Conservation (phyloP, 1,140 invertebrate genomes). For the Apis dorsata region DNA sequence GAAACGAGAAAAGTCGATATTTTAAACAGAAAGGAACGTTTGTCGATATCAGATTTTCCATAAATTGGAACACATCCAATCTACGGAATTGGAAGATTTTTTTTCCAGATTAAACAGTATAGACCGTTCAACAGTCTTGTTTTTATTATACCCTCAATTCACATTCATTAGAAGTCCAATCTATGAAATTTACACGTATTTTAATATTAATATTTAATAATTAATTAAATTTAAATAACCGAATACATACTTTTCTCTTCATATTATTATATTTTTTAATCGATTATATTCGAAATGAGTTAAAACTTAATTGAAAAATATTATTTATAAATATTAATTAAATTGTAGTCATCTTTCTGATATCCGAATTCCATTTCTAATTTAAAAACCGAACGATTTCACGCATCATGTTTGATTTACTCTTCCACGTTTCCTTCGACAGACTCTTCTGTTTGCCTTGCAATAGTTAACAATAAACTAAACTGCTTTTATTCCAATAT, state of each 20-base stretch:
- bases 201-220: too few species aligned
- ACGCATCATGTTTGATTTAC: slow-evolving; percentile 23
- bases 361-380: neutral
- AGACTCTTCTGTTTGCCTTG: slow-evolving; percentile 17
- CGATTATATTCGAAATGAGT: too few species aligned
- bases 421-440: slow-evolving; percentile 16
- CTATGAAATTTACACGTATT: neutral
- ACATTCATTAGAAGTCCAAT: neutral
- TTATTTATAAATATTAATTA: neutral
- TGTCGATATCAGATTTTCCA: slow-evolving; percentile 34
- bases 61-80: slow-evolving; percentile 22
- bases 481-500: slow-evolving; percentile 34
- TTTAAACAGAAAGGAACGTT: slow-evolving; percentile 14
- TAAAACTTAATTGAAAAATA: neutral
- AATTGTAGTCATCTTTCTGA: neutral
- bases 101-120: slow-evolving; percentile 12
- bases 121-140: neutral
- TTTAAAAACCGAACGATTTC: neutral
- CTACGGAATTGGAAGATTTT: slow-evolving; percentile 10
- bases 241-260: too few species aligned
- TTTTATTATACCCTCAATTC: slow-evolving; percentile 2
- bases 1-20: neutral
- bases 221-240: too few species aligned
- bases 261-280: too few species aligned
- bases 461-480: neutral